Base-by-base conservation (phyloP, 2,888 invertebrate species). In the Pilophorus perplexus region DNA sequence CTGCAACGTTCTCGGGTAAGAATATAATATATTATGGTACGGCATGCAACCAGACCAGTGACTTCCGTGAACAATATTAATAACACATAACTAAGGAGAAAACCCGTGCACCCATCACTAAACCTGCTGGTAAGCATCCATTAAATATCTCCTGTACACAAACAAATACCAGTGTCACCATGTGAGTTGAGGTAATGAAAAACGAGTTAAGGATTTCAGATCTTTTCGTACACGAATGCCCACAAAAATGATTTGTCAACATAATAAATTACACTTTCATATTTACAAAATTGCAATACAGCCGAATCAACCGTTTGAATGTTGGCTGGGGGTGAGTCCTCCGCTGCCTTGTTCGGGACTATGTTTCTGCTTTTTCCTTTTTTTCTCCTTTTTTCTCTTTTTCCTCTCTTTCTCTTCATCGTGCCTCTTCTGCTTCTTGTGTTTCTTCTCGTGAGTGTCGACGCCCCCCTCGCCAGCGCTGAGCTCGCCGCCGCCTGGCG, bases 311-410 rank as follows among this genome's bases (percentile, higher is more conserved):
- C 71, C 70, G 75, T 78, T 78, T 74, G 81, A 78, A 77, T 84
- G 84, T 74, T 83, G 83, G 71, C 81, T 83, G 33, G 84, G 83
- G 69, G 84, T 83, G 66, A 83, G 80, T 40, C 69, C 71, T 28
- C 86, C 86, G 6, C 87, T 87, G 44, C 81, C 80, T 74, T 90
- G 91, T 75, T 93, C 93, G 0, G 93, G 93, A 76, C 92, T 93
- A 77, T 93, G 93, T 75, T 92, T 91, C 74, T 93, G 92, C 77
- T 94, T 94, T 84, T 94, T 94, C 73, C 93, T 83, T 74, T 94
- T 94, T 79, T 95, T 94, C 75, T 95, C 93, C 80, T 94, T 94
- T 85, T 93, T 94, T 74, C 93, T 81, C 77, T 93, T 94, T 79
- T 92, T 93, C 33, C 93, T 83, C 75, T 94, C 93, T 75, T 93